Conservation (phyloP, 2,888 invertebrate genomes). For the Nemotelus pantherinus region DNA sequence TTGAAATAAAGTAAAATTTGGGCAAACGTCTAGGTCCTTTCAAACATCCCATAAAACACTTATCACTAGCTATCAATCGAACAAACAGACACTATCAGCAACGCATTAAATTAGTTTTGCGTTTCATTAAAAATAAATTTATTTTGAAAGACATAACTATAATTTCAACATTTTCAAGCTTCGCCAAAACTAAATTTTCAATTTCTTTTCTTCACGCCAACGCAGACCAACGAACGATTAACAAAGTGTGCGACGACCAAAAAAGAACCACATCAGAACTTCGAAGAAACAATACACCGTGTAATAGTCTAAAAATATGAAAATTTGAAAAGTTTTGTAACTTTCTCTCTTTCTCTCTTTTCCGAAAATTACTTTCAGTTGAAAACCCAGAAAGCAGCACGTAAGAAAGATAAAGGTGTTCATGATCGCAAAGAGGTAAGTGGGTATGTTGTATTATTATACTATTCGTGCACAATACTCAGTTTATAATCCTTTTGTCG, state of each 20-base stretch:
- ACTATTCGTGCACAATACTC: slow-evolving; percentile 15
- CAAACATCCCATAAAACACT: too few relatives aligned
- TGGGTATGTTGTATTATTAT: neutral
- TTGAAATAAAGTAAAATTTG: too few relatives aligned
- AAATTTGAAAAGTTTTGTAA: slow-evolving; percentile 38
- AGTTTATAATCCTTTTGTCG: slow-evolving; percentile 23
- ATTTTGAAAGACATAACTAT: too few relatives aligned
- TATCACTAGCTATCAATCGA: too few relatives aligned
- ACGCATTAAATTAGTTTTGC: too few relatives aligned
- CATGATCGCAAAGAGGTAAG: slow-evolving; percentile 55
- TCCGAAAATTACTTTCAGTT: slow-evolving; percentile 54
- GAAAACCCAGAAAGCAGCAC: slow-evolving; percentile 63
- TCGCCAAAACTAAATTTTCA: neutral
- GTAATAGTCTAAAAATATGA: slow-evolving; percentile 56
- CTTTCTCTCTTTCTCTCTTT: slow-evolving; percentile 9
- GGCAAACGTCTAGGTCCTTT: too few relatives aligned
- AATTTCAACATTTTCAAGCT: too few relatives aligned
- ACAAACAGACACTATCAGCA: too few relatives aligned
- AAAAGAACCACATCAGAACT: slow-evolving; percentile 64
- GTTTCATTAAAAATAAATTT: too few relatives aligned
- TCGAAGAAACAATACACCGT: slow-evolving; percentile 64
- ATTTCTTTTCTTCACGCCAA: neutral
- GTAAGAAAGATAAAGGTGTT: slow-evolving; percentile 60
- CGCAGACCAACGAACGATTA: slow-evolving; percentile 61
- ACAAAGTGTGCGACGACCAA: slow-evolving; percentile 62